These are phyloP conservation scores for Ceyx melanurus DNA, from an alignment of 2,113 vertebrate species.

Conservation along the genomic window DNA sequence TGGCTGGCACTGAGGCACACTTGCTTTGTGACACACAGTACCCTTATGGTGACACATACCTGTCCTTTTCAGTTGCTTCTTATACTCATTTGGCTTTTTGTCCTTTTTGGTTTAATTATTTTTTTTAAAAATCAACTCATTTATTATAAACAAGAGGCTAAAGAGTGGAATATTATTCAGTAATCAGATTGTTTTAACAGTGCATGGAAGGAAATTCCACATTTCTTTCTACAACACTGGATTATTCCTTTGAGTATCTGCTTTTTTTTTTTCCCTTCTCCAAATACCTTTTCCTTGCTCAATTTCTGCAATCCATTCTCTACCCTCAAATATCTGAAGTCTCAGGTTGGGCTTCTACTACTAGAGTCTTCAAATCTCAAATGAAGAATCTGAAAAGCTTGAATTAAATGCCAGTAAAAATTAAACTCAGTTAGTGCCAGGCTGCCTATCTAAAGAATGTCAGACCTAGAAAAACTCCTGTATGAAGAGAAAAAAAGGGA, in stretches of 20 bases:
- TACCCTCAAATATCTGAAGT: neutral
- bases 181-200: neutral
- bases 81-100: neutral
- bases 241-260: neutral
- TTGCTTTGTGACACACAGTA: constrained; percentile 56
- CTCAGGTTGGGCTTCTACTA: neutral
- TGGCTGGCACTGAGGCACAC: constrained; percentile 19
- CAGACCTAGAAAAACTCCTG: neutral
- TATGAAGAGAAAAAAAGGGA: neutral
- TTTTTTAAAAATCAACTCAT: neutral
- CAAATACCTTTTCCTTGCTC: neutral
- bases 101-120: too few species aligned
- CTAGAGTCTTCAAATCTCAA: neutral
- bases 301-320: neutral
- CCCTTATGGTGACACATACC: constrained; percentile 59
- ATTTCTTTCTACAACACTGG: neutral
- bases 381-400: neutral
- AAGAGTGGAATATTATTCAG: neutral
- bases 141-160: neutral
- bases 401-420: neutral
- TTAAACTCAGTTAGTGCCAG: neutral
- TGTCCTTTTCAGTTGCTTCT: constrained; percentile 38
- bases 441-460: neutral
- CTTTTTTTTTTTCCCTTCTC: neutral
- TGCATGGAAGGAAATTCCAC: neutral